Percentiles rank a stretch among this genome's conserved stretches.
phyloP scores from a whole-genome alignment of 1,140 invertebrate genomes.

The Aethina tumida region DNA sequence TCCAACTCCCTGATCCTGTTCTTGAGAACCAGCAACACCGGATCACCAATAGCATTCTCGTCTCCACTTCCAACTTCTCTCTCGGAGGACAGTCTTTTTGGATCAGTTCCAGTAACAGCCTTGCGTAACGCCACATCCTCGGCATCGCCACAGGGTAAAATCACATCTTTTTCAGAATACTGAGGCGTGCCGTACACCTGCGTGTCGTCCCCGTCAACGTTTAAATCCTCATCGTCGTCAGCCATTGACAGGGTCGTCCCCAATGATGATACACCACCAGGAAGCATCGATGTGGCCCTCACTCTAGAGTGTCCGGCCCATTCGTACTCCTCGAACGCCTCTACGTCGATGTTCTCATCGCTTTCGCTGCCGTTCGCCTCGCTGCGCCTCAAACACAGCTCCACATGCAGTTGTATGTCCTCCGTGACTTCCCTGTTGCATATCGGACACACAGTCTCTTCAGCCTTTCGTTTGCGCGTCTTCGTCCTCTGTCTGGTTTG shows the following conservation, averaged over 20 bases:
- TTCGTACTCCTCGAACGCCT: slow-evolving; percentile 68
- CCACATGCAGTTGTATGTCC: slow-evolving; percentile 68
- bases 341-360: slow-evolving; percentile 59
- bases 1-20: slow-evolving; percentile 60
- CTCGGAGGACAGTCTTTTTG: slow-evolving; percentile 11
- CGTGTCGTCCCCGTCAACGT: slow-evolving; percentile 61
- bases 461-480: slow-evolving; percentile 47
- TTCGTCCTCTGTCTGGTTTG: slow-evolving; percentile 42
- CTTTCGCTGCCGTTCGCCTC: slow-evolving; percentile 50
- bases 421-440: slow-evolving; percentile 60
- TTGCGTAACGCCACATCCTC: slow-evolving; percentile 45
- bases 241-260: slow-evolving; percentile 44
- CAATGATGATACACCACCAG: slow-evolving; percentile 55
- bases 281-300: slow-evolving; percentile 54
- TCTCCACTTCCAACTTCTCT: slow-evolving; percentile 9
- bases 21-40: slow-evolving; percentile 65
- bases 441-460: slow-evolving; percentile 59
- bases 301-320: slow-evolving; percentile 72
- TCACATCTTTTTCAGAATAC: slow-evolving; percentile 67
- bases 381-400: slow-evolving; percentile 53
- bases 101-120: slow-evolving; percentile 40
- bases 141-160: slow-evolving; percentile 45
- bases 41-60: slow-evolving; percentile 38
- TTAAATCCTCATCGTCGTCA: slow-evolving; percentile 38
- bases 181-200: slow-evolving; percentile 79